A percentile compares a stretch with the other conserved stretches of the same genome.
Conservation (phyloP, 2,113 vertebrate species). For the Tympanuchus pallidicinctus region DNA sequence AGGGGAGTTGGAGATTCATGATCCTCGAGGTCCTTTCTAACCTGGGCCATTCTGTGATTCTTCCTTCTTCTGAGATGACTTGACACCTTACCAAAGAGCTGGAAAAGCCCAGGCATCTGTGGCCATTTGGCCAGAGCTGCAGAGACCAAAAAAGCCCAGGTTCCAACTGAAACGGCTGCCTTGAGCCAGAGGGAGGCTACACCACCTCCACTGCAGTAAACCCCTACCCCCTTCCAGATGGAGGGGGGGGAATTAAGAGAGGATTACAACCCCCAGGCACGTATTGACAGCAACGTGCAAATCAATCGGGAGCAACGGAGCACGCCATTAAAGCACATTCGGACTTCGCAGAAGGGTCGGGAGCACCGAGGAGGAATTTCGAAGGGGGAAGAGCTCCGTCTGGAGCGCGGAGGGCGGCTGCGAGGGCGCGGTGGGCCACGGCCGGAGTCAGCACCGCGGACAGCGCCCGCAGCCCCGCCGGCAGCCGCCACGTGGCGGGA, state of each 20-base stretch:
- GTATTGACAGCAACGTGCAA: not conserved
- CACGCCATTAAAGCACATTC: not conserved
- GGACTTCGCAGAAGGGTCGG: not conserved
- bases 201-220: too few relatives aligned
- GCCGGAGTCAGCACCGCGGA: constrained; percentile 5
- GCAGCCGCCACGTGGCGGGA: too few relatives aligned
- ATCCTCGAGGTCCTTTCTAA: too few relatives aligned
- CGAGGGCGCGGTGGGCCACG: not conserved
- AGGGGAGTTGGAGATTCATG: too few relatives aligned
- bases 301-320: not conserved
- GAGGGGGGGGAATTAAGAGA: too few relatives aligned
- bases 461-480: not conserved
- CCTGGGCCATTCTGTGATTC: too few relatives aligned
- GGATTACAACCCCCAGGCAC: not conserved
- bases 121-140: fast-evolving
- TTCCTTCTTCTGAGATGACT: not conserved
- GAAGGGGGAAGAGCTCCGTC: not conserved
- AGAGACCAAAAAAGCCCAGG: not conserved
- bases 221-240: not conserved
- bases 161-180: not conserved
- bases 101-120: fast-evolving
- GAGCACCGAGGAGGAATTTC: not conserved
- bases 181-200: not conserved
- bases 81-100: not conserved
- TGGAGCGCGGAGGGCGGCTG: not conserved